A percentile compares a stretch with the other conserved stretches of the same genome.
phyloP scores from a whole-genome alignment of 2,888 invertebrate genomes.

The Dromius quadrimaculatus region DNA sequence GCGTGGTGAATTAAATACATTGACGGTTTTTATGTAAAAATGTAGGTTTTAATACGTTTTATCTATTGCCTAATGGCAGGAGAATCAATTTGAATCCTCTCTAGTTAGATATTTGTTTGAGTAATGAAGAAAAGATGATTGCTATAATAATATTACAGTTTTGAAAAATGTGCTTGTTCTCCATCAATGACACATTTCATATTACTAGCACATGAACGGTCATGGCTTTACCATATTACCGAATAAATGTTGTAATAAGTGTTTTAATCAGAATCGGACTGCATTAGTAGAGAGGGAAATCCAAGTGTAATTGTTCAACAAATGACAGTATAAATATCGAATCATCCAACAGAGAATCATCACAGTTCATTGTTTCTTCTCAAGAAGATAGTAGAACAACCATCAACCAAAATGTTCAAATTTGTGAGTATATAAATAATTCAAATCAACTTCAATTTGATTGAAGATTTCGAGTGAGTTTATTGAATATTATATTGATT shows the following conservation, averaged over 20 bases:
- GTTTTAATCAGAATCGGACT: constrained; percentile 6
- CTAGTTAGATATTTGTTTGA: too few relatives aligned
- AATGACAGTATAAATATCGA: constrained; percentile 27
- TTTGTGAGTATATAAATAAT: constrained; percentile 55
- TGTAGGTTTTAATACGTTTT: background rate
- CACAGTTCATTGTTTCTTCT: constrained; percentile 27
- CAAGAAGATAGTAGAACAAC: background rate
- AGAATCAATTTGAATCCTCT: too few relatives aligned
- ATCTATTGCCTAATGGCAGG: background rate
- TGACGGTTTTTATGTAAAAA: background rate
- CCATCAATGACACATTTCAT: too few relatives aligned
- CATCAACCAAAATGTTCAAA: constrained; percentile 57
- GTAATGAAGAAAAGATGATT: too few relatives aligned
- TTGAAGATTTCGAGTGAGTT: too few relatives aligned
- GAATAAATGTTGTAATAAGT: constrained; percentile 4
- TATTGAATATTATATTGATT: background rate
- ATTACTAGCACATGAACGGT: background rate
- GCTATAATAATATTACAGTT: background rate
- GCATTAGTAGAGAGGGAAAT: background rate
- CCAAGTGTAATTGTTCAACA: constrained; percentile 8
- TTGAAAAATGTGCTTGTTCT: background rate
- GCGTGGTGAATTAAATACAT: background rate
- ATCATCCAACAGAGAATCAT: background rate
- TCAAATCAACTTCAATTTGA: too few relatives aligned
- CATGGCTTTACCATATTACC: background rate